phyloP scores from a whole-genome alignment of 2,888 invertebrate genomes.

The Protodeltote pygarga region DNA sequence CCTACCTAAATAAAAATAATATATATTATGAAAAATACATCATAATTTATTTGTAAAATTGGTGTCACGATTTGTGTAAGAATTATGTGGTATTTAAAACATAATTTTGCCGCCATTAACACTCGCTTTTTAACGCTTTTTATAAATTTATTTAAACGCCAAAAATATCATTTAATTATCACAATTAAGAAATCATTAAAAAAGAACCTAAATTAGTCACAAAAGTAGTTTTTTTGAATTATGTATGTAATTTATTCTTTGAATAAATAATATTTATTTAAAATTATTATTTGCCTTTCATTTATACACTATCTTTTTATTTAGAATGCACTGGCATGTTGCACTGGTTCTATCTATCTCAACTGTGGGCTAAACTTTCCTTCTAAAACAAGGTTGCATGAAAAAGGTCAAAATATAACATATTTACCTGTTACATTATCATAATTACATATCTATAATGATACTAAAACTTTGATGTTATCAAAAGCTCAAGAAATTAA shows the following conservation, averaged over 20 bases:
- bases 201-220: conserved; percentile 28
- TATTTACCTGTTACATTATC: too few relatives aligned
- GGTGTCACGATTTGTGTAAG: conserved; percentile 3
- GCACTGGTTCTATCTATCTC: conserved; percentile 19
- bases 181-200: conserved; percentile 1
- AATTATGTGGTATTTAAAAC: conserved; percentile 56
- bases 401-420: not conserved
- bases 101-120: conserved; percentile 62
- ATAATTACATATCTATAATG: too few relatives aligned
- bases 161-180: conserved; percentile 6
- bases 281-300: conserved; percentile 53
- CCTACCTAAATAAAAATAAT: too few relatives aligned
- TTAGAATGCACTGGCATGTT: conserved; percentile 38
- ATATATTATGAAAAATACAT: too few relatives aligned
- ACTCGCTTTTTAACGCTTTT: conserved; percentile 76
- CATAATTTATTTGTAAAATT: too few relatives aligned
- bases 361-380: not conserved
- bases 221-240: conserved; percentile 26
- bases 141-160: conserved; percentile 22
- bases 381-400: conserved; percentile 21
- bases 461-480: conserved; percentile 4
- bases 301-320: conserved; percentile 45
- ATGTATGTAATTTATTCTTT: conserved; percentile 39
- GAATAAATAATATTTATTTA: conserved; percentile 59
- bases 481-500: conserved; percentile 19